These are phyloP conservation scores for Gnathochromis pfefferi DNA, from an alignment of 2,113 vertebrate species.

Conservation along the genomic window DNA sequence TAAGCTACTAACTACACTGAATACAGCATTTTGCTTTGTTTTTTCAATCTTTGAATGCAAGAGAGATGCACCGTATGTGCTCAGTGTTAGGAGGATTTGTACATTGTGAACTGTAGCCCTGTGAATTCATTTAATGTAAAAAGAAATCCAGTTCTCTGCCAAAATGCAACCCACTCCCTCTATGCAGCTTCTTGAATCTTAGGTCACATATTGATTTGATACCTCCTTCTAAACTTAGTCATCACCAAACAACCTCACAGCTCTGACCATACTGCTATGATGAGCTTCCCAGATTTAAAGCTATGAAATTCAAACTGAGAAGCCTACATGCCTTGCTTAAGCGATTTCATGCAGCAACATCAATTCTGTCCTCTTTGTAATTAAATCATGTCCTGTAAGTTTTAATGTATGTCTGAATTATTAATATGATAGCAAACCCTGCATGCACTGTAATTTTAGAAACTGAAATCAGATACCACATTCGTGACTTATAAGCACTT, in stretches of 20 bases:
- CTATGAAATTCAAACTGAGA: conserved; percentile 54
- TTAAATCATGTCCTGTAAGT: not conserved
- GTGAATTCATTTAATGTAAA: not conserved
- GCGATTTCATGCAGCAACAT: conserved; percentile 28
- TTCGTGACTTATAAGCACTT: not conserved
- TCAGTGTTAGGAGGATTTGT: not conserved
- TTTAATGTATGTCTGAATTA: not conserved
- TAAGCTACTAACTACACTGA: not conserved
- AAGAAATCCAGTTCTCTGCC: conserved; percentile 11
- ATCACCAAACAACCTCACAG: conserved; percentile 31
- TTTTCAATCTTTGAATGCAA: not conserved
- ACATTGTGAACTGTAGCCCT: not conserved
- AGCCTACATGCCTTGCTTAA: conserved; percentile 19
- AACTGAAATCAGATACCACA: not conserved
- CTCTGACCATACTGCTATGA: conserved; percentile 37
- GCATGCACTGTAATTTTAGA: not conserved
- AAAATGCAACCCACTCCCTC: not conserved
- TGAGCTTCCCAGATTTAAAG: conserved; percentile 43
- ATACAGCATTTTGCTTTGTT: not conserved
- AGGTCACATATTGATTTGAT: conserved; percentile 52
- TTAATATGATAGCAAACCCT: not conserved
- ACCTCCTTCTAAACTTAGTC: conserved; percentile 65
- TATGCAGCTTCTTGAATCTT: conserved; percentile 1
- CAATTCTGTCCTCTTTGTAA: conserved; percentile 3
- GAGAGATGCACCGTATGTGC: not conserved